phyloP scores from a whole-genome alignment of 2,113 vertebrate genomes.

The Cynocephalus volans region DNA sequence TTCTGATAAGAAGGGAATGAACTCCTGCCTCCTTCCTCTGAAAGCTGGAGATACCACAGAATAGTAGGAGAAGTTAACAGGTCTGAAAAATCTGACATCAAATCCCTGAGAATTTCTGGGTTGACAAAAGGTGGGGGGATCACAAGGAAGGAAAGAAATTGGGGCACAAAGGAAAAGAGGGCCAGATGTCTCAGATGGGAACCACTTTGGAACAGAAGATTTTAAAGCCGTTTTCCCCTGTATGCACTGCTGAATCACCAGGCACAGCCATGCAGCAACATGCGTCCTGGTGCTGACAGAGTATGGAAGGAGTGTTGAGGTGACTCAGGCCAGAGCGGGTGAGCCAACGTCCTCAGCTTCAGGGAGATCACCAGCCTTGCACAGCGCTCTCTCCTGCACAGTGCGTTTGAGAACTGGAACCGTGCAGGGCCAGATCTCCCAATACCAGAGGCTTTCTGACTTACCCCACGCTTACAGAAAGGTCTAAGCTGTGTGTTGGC shows the following conservation, averaged over 20 bases:
- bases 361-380: neutral
- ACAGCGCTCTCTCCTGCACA: accelerated
- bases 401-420: neutral
- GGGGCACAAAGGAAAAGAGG: neutral
- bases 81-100: neutral
- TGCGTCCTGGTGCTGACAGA: no score
- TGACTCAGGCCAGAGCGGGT: neutral
- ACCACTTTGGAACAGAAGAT: neutral
- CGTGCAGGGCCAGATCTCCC: neutral
- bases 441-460: neutral
- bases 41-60: neutral
- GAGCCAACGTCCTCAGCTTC: neutral
- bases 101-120: neutral
- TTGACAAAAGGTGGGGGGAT: neutral
- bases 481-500: neutral
- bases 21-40: neutral
- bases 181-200: neutral
- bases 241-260: neutral
- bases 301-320: no score
- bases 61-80: neutral
- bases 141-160: neutral
- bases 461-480: neutral
- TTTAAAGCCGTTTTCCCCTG: neutral
- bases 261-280: no score
- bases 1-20: neutral